Base-by-base conservation (phyloP, 1,140 invertebrate species). In the Procambarus virginalis region DNA sequence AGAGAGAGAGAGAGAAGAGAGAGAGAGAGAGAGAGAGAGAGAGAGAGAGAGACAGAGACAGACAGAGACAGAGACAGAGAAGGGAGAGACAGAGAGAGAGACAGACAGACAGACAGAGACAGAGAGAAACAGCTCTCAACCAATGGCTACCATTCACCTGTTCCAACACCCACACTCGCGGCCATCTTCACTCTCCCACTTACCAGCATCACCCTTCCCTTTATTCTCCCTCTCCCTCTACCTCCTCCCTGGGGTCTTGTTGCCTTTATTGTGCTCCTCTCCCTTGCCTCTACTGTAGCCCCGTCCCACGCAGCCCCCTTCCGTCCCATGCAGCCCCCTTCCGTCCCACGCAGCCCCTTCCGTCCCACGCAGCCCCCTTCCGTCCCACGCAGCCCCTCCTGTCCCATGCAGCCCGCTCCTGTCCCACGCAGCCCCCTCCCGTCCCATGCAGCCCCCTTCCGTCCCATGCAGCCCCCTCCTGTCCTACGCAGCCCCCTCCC, bases 11-110 rank as follows among this genome's bases (percentile, higher is more conserved):
- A n/a, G n/a, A 20, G 20, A 20, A 77, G 76, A 78, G 76, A 46
- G 76, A 78, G 76, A 46, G 76, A 48, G 76, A 78, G 76, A 48
- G 76, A 55, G 51, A 10, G 1, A 55, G 51, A 73, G 70, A 73
- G 2, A 10, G 70, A 10, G 70, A 10, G 1, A 73, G 70, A 73
- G 8, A 17, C 6, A 73, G 70, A 17, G 70, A 73, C 6, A 34
- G 70, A 73, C 6, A 10, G 1, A 73, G 70, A 73, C 5, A 10
- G 51, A 55, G 51, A 55, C 51, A 46, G 76, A 75, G 34, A 45
- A 20, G 17, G 20, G 70, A 75, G 70, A 75, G 70, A 20, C 4
- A 75, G 70, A 6, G 4, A 6, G 70, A 6, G 70, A 75, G 34
- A 55, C 34, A 34, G 51, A 55, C 5, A 55, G 51, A 20, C 20